Evolutionary conservation across 2,888 invertebrate species (phyloP), one percentile per base, ranked within the genome.

Genomic region (Cataglyphis altisquamis): DNA sequence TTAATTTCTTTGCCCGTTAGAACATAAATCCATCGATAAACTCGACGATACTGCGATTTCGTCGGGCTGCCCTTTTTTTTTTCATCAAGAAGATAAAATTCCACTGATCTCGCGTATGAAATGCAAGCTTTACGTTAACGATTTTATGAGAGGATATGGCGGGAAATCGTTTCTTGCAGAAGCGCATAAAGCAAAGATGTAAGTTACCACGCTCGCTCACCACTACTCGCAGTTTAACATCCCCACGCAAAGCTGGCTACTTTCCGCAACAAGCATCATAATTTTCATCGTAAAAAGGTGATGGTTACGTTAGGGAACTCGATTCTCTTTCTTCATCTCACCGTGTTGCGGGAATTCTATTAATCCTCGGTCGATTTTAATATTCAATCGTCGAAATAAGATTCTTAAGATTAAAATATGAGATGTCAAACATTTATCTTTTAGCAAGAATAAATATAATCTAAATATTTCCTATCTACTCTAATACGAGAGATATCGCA

Each of bases 221-320:
- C 55, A 39, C 70, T 21, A 21, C 36, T 78, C 60, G 36, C 36
- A 60, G 12, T 72, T 60, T 80, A 70, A 78, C 62, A 12, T 1
- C 72, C 48, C 48, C 70, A 78, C 70, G 70, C 78, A 70, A 78
- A 78, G 12, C 78, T n/a, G 21, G 32, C 45, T 62, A 78, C 45
- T 78, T 72, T 72, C 36, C 25, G 72, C 72, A 80, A 80, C 70
- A 70, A 80, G 78, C 18, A 12, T 80, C 78, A 60, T 72, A 80
- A 80, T 80, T 48, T 80, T 25, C 12, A 25, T 32, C 57, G 45
- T 80, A 80, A 80, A 80, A 78, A 57, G 41, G 32, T 29, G 68
- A 78, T 70, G 29, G 55, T 39, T 55, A 60, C 60, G n/a, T 32
- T 32, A n/a, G 8, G 36, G 1, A 60, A 29, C n/a, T 29, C 55